These are phyloP conservation scores for Antennarius maculatus DNA, from an alignment of 2,797 vertebrate genomes.

Conservation along the genomic window DNA sequence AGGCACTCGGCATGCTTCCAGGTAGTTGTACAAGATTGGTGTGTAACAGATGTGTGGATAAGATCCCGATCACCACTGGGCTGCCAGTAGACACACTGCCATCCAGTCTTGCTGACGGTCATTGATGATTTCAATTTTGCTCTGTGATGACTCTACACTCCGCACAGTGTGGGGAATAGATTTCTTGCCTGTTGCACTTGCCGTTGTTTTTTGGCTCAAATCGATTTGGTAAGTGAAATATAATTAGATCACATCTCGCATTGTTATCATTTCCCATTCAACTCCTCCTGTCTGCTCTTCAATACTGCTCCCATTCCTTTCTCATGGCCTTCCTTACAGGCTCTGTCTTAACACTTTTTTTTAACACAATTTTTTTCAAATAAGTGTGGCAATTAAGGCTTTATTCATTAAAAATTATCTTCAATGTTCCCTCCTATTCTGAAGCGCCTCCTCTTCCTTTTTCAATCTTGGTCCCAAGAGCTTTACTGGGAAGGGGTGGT, in stretches of 20 bases:
- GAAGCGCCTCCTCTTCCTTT: conserved; percentile 20
- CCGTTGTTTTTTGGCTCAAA: conserved; percentile 69
- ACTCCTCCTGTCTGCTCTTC: conserved; percentile 40
- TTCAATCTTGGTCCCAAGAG: conserved; percentile 21
- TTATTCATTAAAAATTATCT: conserved; percentile 48
- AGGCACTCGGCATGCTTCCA: conserved; percentile 65
- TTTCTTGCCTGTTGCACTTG: conserved; percentile 70
- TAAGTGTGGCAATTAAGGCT: conserved; percentile 58
- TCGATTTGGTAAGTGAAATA: conserved; percentile 74
- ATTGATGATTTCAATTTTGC: conserved; percentile 77
- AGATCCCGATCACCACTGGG: conserved; percentile 60
- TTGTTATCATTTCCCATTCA: conserved; percentile 60
- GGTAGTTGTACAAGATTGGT: conserved; percentile 52
- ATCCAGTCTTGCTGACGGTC: conserved; percentile 62
- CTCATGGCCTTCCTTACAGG: conserved; percentile 28
- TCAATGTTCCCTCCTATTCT: conserved; percentile 18
- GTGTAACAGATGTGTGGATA: conserved; percentile 68
- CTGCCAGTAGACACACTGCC: conserved; percentile 47
- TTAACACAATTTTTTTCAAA: conserved; percentile 45
- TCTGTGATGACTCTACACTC: conserved; percentile 57
- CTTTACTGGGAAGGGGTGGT: conserved; percentile 35
- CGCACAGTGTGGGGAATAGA: conserved; percentile 63
- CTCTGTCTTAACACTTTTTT: conserved; percentile 15
- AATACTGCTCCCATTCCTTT: conserved; percentile 25
- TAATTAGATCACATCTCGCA: conserved; percentile 70